phyloP scores from a whole-genome alignment of 2,113 vertebrate genomes.

The Candoia aspera region DNA sequence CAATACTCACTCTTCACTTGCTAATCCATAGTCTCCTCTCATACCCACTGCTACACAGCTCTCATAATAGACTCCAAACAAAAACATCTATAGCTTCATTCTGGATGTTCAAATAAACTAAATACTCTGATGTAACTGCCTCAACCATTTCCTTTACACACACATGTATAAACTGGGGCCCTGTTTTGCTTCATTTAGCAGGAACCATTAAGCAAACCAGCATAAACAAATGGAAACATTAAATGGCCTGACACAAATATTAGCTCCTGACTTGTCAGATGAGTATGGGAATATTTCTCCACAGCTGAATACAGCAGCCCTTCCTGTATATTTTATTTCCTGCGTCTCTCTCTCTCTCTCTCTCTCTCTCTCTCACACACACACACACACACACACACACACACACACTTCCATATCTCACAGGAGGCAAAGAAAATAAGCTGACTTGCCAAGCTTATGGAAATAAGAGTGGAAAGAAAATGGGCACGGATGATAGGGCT shows the following conservation, averaged over 20 bases:
- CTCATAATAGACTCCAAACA: conserved; percentile 1
- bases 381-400: background rate
- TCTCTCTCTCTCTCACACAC: background rate
- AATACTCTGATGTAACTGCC: background rate
- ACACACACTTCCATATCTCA: background rate
- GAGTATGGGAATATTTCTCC: background rate
- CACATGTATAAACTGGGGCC: background rate
- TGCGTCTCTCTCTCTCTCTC: background rate
- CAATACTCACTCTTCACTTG: background rate
- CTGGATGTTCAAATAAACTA: background rate
- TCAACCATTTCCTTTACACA: background rate
- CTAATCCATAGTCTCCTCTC: background rate
- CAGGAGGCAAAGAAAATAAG: conserved; percentile 21
- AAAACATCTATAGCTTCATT: background rate
- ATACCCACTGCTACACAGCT: background rate
- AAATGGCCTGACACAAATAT: conserved; percentile 20
- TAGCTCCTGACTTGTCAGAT: background rate
- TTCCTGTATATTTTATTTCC: background rate
- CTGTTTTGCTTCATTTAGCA: background rate
- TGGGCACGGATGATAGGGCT: background rate
- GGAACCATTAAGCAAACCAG: conserved; percentile 4
- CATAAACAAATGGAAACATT: conserved; percentile 11
- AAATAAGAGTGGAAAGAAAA: conserved; percentile 8
- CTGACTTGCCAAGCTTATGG: background rate
- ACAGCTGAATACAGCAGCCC: background rate